Conservation (phyloP, 2,113 vertebrate species). For the Progne subis region DNA sequence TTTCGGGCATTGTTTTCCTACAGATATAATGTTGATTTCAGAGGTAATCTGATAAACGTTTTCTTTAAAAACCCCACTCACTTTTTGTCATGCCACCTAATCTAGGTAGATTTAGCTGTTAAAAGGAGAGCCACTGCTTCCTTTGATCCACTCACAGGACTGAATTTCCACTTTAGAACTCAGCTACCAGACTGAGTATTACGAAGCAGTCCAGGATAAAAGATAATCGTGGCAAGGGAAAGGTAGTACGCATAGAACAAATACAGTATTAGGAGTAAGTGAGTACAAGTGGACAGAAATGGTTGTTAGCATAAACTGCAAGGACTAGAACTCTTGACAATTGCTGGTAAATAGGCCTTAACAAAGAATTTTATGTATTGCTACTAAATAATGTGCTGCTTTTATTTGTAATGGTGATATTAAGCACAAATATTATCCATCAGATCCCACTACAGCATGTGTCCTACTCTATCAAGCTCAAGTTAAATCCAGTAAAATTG, state of each 20-base stretch:
- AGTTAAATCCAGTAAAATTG: background rate
- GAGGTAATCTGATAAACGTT: background rate
- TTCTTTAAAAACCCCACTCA: background rate
- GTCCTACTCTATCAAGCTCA: background rate
- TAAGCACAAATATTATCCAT: background rate
- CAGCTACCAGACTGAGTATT: background rate
- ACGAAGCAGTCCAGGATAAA: background rate
- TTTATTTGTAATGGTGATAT: background rate
- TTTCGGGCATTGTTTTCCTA: constrained; percentile 2
- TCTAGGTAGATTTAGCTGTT: background rate
- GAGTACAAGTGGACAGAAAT: background rate
- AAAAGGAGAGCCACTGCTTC: background rate
- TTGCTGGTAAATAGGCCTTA: background rate
- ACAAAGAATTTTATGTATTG: background rate
- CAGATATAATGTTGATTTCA: constrained; percentile 23
- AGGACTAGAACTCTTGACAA: background rate
- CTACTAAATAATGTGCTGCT: background rate
- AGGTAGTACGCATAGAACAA: background rate
- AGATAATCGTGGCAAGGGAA: background rate
- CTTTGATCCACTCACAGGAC: background rate
- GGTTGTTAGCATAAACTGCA: background rate
- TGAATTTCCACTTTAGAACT: background rate
- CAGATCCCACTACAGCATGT: background rate
- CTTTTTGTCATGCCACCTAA: background rate
- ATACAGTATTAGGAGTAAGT: background rate